A percentile compares a stretch with the other conserved stretches of the same genome.
Conservation (phyloP, 2,113 vertebrate species). For the Hemiprocne comata region DNA sequence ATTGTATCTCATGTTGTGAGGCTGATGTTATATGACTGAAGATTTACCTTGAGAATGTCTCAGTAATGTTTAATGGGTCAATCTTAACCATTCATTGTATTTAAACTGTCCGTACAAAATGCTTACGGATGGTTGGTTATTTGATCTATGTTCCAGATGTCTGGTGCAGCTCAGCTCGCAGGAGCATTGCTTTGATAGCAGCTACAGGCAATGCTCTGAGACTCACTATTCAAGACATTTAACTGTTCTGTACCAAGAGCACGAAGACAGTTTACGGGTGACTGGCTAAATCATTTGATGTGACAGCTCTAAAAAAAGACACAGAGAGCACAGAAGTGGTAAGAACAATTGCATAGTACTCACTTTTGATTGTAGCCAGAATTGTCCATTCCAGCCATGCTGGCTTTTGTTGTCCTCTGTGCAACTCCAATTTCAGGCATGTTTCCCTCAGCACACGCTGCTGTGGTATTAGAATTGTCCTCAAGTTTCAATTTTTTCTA, state of each 20-base stretch:
- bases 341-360: background rate
- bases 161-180: background rate
- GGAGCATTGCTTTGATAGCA: background rate
- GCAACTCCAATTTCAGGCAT: background rate
- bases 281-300: background rate
- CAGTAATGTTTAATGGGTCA: constrained; percentile 50
- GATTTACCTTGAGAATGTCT: constrained; percentile 61
- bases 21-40: constrained; percentile 29
- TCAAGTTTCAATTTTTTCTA: background rate
- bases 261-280: background rate
- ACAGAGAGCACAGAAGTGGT: background rate
- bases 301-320: background rate
- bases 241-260: background rate
- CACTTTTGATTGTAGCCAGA: background rate
- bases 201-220: background rate
- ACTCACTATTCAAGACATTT: background rate
- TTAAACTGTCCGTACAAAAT: constrained; percentile 40
- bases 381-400: background rate
- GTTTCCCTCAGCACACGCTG: background rate
- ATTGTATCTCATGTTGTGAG: constrained; percentile 30
- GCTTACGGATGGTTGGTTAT: constrained; percentile 30
- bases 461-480: background rate
- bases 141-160: constrained; percentile 34
- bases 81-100: constrained; percentile 24
- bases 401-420: background rate